A percentile compares a stretch with the other conserved stretches of the same genome.
Conservation (phyloP, 1,140 invertebrate species). For the Drosophila bocqueti region DNA sequence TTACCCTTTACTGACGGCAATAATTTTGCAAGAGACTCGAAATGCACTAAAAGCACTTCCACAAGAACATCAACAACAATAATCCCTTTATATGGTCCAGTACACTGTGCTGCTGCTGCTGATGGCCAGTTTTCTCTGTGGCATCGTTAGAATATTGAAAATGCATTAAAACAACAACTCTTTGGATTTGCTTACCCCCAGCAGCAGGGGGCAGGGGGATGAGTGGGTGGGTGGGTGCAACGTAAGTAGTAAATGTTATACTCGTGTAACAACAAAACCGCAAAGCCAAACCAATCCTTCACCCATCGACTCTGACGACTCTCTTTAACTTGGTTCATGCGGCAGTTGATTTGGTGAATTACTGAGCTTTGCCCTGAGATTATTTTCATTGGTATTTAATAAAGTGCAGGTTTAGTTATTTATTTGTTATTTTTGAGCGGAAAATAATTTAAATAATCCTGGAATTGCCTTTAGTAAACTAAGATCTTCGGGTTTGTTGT, state of each 20-base stretch:
- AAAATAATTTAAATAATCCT: no score
- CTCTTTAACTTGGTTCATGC: slow-evolving; percentile 29
- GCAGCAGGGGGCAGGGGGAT: background rate
- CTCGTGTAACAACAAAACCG: slow-evolving; percentile 75
- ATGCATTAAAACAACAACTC: slow-evolving; percentile 36
- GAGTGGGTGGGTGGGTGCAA: slow-evolving; percentile 6
- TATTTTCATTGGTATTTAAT: background rate
- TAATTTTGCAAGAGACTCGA: slow-evolving; percentile 6
- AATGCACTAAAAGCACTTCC: slow-evolving; percentile 40
- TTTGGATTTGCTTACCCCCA: slow-evolving; percentile 19
- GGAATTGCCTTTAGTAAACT: no score
- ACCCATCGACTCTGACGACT: slow-evolving; percentile 11
- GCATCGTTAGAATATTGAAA: slow-evolving; percentile 42
- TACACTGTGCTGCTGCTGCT: background rate
- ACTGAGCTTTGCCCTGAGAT: background rate
- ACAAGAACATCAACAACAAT: slow-evolving; percentile 19
- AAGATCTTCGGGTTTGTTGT: no score
- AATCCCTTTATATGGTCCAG: slow-evolving; percentile 44
- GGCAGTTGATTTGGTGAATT: slow-evolving; percentile 32
- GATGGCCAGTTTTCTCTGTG: slow-evolving; percentile 19
- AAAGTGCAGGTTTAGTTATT: background rate
- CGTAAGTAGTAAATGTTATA: slow-evolving; percentile 74
- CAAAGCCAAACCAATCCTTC: slow-evolving; percentile 54
- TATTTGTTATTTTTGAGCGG: background rate
- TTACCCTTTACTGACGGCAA: background rate